Percentiles rank a stretch among this genome's conserved stretches.
phyloP scores from a whole-genome alignment of 2,113 vertebrate genomes.

The Channa argus region DNA sequence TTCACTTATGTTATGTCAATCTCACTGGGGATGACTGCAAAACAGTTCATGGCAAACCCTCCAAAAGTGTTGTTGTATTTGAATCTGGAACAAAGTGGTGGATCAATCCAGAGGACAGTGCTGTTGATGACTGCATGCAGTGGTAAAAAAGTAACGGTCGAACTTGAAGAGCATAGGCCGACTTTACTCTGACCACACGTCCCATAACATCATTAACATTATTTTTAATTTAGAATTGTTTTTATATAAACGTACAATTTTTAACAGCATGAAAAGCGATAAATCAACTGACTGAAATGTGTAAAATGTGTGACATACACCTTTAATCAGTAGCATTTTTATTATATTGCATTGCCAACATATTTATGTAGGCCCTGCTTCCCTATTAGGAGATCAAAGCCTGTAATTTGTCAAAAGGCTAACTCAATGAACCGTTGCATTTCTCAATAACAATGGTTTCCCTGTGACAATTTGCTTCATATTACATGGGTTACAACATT shows the following conservation, averaged over 20 bases:
- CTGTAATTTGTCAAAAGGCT: conserved; percentile 23
- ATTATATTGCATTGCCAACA: not conserved
- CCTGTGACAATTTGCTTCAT: conserved; percentile 42
- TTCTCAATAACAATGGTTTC: conserved; percentile 55
- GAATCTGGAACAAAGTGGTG: no score
- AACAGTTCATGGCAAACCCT: no score
- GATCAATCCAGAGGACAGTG: no score
- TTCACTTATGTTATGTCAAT: no score
- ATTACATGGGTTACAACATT: conserved; percentile 45
- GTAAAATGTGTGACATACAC: not conserved
- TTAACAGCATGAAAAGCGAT: not conserved
- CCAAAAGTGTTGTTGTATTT: no score
- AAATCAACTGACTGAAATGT: not conserved
- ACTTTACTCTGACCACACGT: not conserved
- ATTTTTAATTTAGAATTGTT: no score
- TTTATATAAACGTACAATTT: no score
- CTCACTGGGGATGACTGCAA: no score
- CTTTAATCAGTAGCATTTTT: not conserved
- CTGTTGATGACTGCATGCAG: no score
- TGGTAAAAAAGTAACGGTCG: no score
- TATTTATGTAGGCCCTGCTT: not conserved
- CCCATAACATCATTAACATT: not conserved
- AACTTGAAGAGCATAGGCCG: no score
- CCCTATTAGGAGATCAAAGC: not conserved
- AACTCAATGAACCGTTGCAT: conserved; percentile 47